A percentile compares a stretch with the other conserved stretches of the same genome.
phyloP scores from a whole-genome alignment of 2,888 invertebrate genomes.

The Blastobasis lacticolella region DNA sequence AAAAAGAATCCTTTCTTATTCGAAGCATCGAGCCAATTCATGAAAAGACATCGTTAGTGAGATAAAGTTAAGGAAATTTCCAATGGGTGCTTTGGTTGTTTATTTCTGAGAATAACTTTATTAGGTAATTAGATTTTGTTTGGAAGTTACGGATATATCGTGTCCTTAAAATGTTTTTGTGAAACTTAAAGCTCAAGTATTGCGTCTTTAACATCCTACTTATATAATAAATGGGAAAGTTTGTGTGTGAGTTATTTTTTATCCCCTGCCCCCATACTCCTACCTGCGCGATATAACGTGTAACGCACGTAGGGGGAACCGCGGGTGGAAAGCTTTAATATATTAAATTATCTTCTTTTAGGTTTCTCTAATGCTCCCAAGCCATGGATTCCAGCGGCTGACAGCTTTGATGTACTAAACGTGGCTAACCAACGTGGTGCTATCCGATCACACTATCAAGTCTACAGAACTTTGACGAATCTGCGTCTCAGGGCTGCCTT shows the following conservation, averaged over 20 bases:
- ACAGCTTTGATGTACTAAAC: slow-evolving; percentile 74
- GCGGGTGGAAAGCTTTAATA: not conserved
- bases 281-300: too few relatives aligned
- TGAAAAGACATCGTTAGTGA: not conserved
- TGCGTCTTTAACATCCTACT: too few relatives aligned
- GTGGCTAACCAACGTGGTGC: slow-evolving; percentile 67
- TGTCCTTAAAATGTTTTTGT: too few relatives aligned
- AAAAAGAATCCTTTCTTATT: not conserved
- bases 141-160: too few relatives aligned
- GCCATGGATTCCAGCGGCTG: slow-evolving; percentile 80
- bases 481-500: slow-evolving; percentile 72
- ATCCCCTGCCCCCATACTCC: too few relatives aligned
- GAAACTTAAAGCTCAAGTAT: too few relatives aligned
- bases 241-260: too few relatives aligned
- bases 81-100: not conserved
- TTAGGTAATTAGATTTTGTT: too few relatives aligned
- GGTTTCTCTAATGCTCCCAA: slow-evolving; percentile 73
- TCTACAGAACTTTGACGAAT: slow-evolving; percentile 63
- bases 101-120: too few relatives aligned
- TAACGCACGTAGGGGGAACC: too few relatives aligned
- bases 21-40: not conserved
- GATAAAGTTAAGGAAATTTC: slow-evolving; percentile 1
- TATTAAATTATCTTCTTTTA: slow-evolving; percentile 17
- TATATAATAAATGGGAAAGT: too few relatives aligned
- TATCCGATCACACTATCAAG: slow-evolving; percentile 70